These are phyloP conservation scores for Otolemur crassicaudatus DNA, from an alignment of 2,797 vertebrate species.

Conservation along the genomic window DNA sequence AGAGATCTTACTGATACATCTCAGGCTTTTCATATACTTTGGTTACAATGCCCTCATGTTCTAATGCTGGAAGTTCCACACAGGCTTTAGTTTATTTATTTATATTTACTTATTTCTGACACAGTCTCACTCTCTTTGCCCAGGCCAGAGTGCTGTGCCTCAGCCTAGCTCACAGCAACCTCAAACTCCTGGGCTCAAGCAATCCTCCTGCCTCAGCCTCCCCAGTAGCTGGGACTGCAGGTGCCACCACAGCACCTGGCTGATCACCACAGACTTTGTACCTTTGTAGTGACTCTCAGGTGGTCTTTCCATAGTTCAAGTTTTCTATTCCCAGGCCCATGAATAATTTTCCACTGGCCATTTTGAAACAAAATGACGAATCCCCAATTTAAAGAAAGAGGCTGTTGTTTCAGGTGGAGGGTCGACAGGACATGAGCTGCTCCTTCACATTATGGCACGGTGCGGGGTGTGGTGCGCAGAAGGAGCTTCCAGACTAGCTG, in stretches of 20 bases:
- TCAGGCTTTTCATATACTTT: background rate
- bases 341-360: background rate
- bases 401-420: background rate
- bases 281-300: background rate
- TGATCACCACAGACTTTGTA: too few species aligned
- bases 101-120: too few species aligned
- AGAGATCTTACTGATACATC: background rate
- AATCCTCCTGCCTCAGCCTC: too few species aligned
- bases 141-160: too few species aligned
- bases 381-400: background rate
- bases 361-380: slow-evolving; percentile 10
- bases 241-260: too few species aligned
- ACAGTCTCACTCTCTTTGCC: too few species aligned
- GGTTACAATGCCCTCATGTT: background rate
- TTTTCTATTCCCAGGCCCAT: background rate
- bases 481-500: background rate
- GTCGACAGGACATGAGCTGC: background rate
- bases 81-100: background rate
- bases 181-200: too few species aligned
- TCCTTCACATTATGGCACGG: background rate
- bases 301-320: background rate
- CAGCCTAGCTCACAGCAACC: too few species aligned
- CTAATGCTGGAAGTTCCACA: background rate
- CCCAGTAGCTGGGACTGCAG: too few species aligned
- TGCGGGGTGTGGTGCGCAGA: background rate